phyloP scores from a whole-genome alignment of 2,888 invertebrate genomes.

The Hirudinaria manillensis region DNA sequence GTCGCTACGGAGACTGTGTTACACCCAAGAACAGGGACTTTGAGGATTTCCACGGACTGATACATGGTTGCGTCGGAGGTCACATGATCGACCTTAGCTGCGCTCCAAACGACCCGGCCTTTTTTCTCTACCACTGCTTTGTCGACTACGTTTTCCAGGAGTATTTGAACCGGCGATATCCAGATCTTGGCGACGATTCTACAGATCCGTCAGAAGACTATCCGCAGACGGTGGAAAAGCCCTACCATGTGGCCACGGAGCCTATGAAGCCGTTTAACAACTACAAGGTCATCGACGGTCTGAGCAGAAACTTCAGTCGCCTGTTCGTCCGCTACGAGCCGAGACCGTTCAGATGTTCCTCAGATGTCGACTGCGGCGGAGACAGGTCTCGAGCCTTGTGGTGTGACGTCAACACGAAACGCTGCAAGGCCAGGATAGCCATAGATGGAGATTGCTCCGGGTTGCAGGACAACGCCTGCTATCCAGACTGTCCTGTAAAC shows the following conservation, averaged over 20 bases:
- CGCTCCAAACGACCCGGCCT: slow-evolving; percentile 24
- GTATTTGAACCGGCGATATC: slow-evolving; percentile 12
- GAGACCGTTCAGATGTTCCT: neutral
- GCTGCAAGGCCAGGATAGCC: slow-evolving; percentile 21
- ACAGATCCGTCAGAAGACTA: slow-evolving; percentile 19
- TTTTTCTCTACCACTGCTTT: slow-evolving; percentile 24
- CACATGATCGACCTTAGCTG: slow-evolving; percentile 26
- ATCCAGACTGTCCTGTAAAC: slow-evolving; percentile 2
- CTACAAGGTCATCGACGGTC: slow-evolving; percentile 11
- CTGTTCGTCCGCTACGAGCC: slow-evolving; percentile 4
- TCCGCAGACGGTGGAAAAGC: neutral
- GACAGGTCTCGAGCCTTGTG: slow-evolving; percentile 9
- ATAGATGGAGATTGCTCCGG: slow-evolving; percentile 12
- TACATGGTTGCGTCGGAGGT: slow-evolving; percentile 24
- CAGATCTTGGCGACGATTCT: neutral
- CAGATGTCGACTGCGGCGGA: slow-evolving; percentile 1
- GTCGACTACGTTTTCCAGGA: slow-evolving; percentile 17
- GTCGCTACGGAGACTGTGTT: slow-evolving; percentile 11
- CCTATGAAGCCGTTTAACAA: slow-evolving; percentile 8
- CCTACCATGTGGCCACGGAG: neutral
- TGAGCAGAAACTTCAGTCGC: slow-evolving; percentile 24
- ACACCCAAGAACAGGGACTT: slow-evolving; percentile 12
- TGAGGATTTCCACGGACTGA: slow-evolving; percentile 18
- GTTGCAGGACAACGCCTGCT: slow-evolving; percentile 13
- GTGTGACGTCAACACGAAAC: slow-evolving; percentile 15